These are phyloP conservation scores for Pogonocichla stellata DNA, from an alignment of 2,113 vertebrate species.

Conservation along the genomic window DNA sequence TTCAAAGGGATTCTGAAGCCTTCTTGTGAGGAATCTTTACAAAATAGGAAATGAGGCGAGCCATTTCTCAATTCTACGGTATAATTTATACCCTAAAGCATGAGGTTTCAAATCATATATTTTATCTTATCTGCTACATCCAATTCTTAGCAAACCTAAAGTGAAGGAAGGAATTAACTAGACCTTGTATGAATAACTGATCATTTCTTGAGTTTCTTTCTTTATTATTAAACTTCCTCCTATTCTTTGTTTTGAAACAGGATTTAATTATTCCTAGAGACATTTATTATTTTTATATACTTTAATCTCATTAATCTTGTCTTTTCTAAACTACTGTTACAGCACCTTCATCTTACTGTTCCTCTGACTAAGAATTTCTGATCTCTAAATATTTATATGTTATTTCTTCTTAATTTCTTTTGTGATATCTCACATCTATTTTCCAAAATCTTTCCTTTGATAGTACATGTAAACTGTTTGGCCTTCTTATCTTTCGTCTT, in stretches of 20 bases:
- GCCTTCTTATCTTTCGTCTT: not conserved
- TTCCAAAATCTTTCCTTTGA: not conserved
- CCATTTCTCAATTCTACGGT: not conserved
- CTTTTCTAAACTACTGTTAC: not conserved
- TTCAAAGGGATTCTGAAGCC: not conserved
- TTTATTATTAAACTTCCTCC: not conserved
- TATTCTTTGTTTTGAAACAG: not conserved
- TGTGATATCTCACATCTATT: not conserved
- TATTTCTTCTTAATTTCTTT: not conserved
- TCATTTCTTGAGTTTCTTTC: not conserved
- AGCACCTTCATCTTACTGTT: not conserved
- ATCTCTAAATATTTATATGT: not conserved
- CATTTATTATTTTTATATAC: not conserved
- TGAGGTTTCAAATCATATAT: not conserved
- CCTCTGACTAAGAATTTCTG: not conserved
- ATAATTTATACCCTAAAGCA: not conserved
- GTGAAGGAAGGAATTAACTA: not conserved
- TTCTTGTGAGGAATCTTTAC: not conserved
- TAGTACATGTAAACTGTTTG: not conserved
- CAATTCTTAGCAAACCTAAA: not conserved
- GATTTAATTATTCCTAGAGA: not conserved
- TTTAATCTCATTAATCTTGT: not conserved
- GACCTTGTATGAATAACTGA: not conserved
- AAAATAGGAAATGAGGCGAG: not conserved
- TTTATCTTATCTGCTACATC: not conserved